Conservation (phyloP, 1,140 invertebrate species). For the Spodoptera frugiperda region DNA sequence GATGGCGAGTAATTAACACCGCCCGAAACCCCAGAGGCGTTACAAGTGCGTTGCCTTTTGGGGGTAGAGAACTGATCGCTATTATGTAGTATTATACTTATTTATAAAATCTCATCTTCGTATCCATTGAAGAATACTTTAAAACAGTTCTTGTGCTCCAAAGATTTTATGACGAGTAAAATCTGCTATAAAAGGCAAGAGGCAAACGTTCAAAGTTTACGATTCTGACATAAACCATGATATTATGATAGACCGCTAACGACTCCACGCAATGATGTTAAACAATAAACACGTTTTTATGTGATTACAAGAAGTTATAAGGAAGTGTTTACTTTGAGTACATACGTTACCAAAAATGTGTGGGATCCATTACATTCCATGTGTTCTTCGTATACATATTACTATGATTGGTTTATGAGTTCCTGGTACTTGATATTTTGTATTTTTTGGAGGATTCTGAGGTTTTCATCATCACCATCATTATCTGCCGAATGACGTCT, state of each 20-base stretch:
- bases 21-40: no score
- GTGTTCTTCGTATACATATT: background rate
- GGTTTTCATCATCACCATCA: no score
- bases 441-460: no score
- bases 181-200: background rate
- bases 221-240: constrained; percentile 12
- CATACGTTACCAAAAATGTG: background rate
- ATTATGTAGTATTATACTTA: no score
- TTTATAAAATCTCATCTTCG: no score
- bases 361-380: background rate
- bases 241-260: constrained; percentile 12
- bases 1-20: no score
- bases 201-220: background rate
- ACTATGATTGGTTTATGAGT: constrained; percentile 1
- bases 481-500: no score
- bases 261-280: background rate
- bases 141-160: no score
- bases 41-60: no score
- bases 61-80: no score
- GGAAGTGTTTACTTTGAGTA: constrained; percentile 7
- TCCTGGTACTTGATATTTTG: background rate
- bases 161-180: background rate
- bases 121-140: no score
- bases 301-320: constrained; percentile 7
- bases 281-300: constrained; percentile 31